Percentiles rank a stretch among this genome's conserved stretches.
phyloP scores from a whole-genome alignment of 1,140 invertebrate genomes.

The Rhyacophila brunnea region DNA sequence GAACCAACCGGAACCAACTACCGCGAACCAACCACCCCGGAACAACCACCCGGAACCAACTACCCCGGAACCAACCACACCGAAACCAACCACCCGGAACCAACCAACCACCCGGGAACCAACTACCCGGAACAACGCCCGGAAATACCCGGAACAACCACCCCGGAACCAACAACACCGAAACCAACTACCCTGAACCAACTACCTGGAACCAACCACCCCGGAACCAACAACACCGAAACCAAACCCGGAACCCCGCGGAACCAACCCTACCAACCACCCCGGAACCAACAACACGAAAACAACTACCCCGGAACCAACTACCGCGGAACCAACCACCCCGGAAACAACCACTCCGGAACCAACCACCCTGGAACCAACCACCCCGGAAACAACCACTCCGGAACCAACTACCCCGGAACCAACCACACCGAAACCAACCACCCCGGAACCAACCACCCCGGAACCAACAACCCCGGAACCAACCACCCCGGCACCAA shows the following conservation, averaged over 20 bases:
- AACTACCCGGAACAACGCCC: too few species aligned
- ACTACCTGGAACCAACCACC: background rate
- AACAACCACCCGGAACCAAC: background rate
- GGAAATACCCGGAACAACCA: background rate
- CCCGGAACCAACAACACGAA: background rate
- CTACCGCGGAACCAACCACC: background rate
- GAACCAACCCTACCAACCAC: too few species aligned
- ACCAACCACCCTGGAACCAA: background rate
- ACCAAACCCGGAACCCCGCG: too few species aligned
- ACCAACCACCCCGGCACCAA: background rate
- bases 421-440: too few species aligned
- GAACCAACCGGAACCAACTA: background rate
- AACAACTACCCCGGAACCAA: too few species aligned
- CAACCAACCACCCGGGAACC: background rate
- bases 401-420: too few species aligned
- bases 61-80: too few species aligned
- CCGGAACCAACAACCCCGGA: too few species aligned
- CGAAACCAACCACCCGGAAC: too few species aligned
- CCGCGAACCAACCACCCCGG: background rate
- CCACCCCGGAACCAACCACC: too few species aligned
- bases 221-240: too few species aligned
- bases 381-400: background rate
- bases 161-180: background rate
- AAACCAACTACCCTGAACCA: background rate
- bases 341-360: background rate